Base-by-base conservation (phyloP, 2,888 invertebrate genomes). In the Drosophila testacea region DNA sequence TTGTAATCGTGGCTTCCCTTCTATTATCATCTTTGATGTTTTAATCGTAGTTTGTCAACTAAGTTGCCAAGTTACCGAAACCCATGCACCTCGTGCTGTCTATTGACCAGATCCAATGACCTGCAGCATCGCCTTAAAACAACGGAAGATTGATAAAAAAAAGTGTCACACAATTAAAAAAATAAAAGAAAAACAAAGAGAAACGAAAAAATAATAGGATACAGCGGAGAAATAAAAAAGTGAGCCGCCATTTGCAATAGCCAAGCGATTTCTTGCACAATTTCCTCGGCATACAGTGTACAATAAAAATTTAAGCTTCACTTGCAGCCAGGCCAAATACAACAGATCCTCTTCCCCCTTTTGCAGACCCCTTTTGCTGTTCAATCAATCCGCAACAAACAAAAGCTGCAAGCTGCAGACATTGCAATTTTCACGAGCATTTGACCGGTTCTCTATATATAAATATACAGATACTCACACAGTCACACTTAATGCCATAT, bases 331-430 rank as follows among this genome's bases (percentile, higher is more conserved):
- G 67, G 56, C 48, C 75, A 60, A 67, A 75, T 55, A 30, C 60
- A 65, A 75, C 55, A 30, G 56, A 54, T 32, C 69, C 32, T 6
- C 32, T 6, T 6, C 46, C 10, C 4, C 42, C 22, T 41, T 36
- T 4, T 4, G 11, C 27, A 16, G 16, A 4, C 39, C 4, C 47
- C 27, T 50, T 0, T n/a, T 42, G 54, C 64, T 54, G 63, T 67
- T 55, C 76, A 79, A 79, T 80, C 80, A 71, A 59, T 41, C 54
- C 41, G 59, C 56, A 59, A 63, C 75, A 81, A 88, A 87, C 89
- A 84, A 88, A 88, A 72, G 79, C 82, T 87, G 84, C 79, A 87
- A 73, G 82, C 82, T 84, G 83, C 83, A 83, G 89, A 83, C 83
- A 81, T 79, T 83, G 83, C 89, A 87, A 83, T 81, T 88, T 87